Base-by-base conservation (phyloP, 2,888 invertebrate genomes). In the Apamea monoglypha region DNA sequence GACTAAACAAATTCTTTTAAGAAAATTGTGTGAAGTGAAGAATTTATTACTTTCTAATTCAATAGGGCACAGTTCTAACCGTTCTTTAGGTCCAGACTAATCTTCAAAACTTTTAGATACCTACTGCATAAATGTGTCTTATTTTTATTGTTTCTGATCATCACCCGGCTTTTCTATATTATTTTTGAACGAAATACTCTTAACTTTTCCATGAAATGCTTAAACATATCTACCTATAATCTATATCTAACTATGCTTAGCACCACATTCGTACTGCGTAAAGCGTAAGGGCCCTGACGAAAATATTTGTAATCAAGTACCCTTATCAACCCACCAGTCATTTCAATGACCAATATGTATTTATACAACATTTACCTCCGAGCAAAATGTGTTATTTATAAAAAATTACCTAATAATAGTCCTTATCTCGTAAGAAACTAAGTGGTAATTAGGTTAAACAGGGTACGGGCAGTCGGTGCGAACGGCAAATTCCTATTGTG, bases 401-500 rank as follows among this genome's bases (percentile, higher is more conserved):
- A 91, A 91, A 91, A 91, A 92, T 88, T 90, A 89, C 87, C 86
- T 92, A 91, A 94, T 93, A 92, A 93, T 93, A 89, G 92, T 82
- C 91, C 91, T 91, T 94, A 92, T 89, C 86, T 89, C 83, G 74
- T 76, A 86, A 89, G 88, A 85, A 90, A 92, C 90, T 93, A 92
- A 93, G 93, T 94, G 87, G 93, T 94, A 93, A 95, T 95, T 95
- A 93, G 93, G 91, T 93, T 92, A 93, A 91, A 91, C 89, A 89
- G 86, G 91, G 90, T 89, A 89, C 88, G 90, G 94, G 92, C 95
- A 94, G 94, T 93, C 92, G 92, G 91, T 92, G 93, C 94, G 93
- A 93, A 93, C 92, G 92, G 94, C 94, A 95, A 95, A 95, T 93
- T 95, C 94, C 95, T 91, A 95, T 96, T 96, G 96, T 96, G 90